Evolutionary conservation across 2,888 invertebrate genomes (phyloP).

Genomic region (Beris chalybata): DNA sequence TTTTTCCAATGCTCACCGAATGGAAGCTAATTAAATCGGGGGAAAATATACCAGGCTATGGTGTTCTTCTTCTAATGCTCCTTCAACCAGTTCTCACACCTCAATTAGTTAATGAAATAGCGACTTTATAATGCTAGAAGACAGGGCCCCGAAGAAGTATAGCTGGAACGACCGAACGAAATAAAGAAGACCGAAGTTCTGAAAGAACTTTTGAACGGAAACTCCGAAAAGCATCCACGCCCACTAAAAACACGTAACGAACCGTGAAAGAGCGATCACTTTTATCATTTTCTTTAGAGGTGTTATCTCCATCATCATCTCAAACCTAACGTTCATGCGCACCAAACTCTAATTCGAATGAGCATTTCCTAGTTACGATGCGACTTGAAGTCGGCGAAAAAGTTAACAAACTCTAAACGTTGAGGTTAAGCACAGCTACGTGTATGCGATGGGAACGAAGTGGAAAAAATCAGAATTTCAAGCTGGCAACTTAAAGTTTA

Average conservation of each 20-base stretch:
- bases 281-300: conserved; percentile 25
- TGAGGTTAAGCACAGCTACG: conserved; percentile 15
- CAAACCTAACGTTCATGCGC: conserved; percentile 21
- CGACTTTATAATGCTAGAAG: conserved; percentile 1
- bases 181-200: not conserved
- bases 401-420: conserved; percentile 29
- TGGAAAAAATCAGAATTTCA: conserved; percentile 15
- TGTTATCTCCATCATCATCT: conserved; percentile 18
- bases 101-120: conserved; percentile 25
- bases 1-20: conserved; percentile 12
- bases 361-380: not conserved
- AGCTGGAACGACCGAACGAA: not conserved
- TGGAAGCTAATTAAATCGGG: conserved; percentile 26
- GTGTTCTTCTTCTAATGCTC: not conserved
- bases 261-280: conserved; percentile 32
- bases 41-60: conserved; percentile 4
- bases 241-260: conserved; percentile 29
- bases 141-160: not conserved
- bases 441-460: conserved; percentile 19
- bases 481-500: conserved; percentile 16
- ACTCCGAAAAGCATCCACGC: conserved; percentile 19
- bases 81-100: conserved; percentile 26
- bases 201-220: conserved; percentile 18
- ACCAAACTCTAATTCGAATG: not conserved
- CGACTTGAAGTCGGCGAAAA: not conserved